Conservation (phyloP, 2,888 invertebrate species). For the Schrankia costaestrigalis region DNA sequence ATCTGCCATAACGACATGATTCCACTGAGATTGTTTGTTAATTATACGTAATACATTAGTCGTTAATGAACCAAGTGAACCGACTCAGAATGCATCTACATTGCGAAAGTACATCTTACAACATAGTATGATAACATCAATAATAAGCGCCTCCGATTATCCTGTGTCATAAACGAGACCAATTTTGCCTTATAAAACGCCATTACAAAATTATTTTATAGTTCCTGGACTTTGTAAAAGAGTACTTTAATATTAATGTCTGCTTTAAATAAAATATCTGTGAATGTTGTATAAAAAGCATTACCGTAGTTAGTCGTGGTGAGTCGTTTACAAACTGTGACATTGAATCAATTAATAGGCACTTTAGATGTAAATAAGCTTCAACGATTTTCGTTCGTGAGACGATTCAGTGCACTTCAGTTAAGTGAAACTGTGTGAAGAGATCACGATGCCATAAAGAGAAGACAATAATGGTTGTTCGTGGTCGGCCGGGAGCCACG, state of each 20-base stretch:
- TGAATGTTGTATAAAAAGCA: too few species aligned
- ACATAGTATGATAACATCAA: slow-evolving; percentile 5
- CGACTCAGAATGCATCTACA: slow-evolving; percentile 9
- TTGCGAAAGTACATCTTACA: slow-evolving; percentile 8
- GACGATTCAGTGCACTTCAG: slow-evolving; percentile 38
- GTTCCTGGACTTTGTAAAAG: too few species aligned
- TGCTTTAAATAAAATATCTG: too few species aligned
- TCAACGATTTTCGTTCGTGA: slow-evolving; percentile 45
- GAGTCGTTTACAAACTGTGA: slow-evolving; percentile 26
- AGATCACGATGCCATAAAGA: slow-evolving; percentile 63
- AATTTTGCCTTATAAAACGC: background rate
- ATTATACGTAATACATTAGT: slow-evolving; percentile 41
- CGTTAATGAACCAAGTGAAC: slow-evolving; percentile 28
- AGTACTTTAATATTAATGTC: too few species aligned
- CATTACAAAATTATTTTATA: background rate
- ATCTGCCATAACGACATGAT: slow-evolving; percentile 48
- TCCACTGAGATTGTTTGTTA: slow-evolving; percentile 41
- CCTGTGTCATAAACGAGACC: background rate
- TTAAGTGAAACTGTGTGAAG: slow-evolving; percentile 46
- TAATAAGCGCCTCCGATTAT: slow-evolving; percentile 6
- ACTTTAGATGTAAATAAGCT: slow-evolving; percentile 54
- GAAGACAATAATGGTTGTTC: slow-evolving; percentile 61
- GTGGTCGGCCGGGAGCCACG: slow-evolving; percentile 47
- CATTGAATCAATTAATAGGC: slow-evolving; percentile 45
- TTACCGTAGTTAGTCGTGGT: slow-evolving; percentile 19